These are phyloP conservation scores for Drosophila navojoa DNA, from an alignment of 1,140 invertebrate species.

Conservation along the genomic window DNA sequence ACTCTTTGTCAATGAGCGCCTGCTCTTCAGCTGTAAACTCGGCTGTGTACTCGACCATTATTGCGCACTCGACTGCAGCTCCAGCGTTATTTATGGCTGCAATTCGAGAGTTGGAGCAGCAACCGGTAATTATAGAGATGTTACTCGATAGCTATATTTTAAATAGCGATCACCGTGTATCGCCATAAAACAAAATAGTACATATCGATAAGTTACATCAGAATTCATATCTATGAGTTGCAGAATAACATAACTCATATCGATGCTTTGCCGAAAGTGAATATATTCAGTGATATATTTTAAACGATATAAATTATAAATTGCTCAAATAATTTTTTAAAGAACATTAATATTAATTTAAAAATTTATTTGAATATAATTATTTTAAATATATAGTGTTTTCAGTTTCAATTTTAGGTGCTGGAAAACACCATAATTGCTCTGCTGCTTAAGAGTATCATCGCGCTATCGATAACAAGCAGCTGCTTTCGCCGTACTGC, in stretches of 20 bases:
- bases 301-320: too few species aligned
- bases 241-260: too few species aligned
- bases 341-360: too few species aligned
- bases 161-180: not conserved
- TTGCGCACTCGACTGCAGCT: conserved; percentile 20
- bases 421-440: not conserved
- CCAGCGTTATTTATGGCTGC: conserved; percentile 40
- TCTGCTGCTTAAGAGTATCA: not conserved
- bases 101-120: not conserved
- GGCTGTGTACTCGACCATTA: conserved; percentile 40
- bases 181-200: not conserved
- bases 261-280: too few species aligned
- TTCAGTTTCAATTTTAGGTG: not conserved
- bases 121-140: conserved; percentile 34
- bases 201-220: not conserved
- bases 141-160: not conserved
- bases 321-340: too few species aligned
- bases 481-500: conserved; percentile 1
- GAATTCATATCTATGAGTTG: too few species aligned
- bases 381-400: too few species aligned
- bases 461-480: conserved; percentile 35
- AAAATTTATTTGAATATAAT: too few species aligned
- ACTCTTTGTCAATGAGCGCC: conserved; percentile 84
- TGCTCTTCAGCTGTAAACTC: conserved; percentile 83
- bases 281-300: too few species aligned